phyloP scores from a whole-genome alignment of 2,888 invertebrate species.

The Agriopis leucophaearia region DNA sequence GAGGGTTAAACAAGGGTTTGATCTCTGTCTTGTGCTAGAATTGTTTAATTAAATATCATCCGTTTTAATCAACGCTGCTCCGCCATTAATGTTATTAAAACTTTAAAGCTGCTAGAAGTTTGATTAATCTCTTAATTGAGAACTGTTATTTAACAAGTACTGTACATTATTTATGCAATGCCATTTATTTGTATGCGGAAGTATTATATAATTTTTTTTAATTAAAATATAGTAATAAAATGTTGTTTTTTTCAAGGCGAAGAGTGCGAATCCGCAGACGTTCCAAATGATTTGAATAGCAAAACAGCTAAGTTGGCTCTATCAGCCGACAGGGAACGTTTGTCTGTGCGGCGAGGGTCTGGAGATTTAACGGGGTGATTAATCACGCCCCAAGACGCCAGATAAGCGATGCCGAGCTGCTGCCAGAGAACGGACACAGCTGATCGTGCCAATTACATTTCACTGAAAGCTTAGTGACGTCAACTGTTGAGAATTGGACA shows the following conservation, averaged over 20 bases:
- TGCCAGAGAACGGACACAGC: slow-evolving; percentile 55
- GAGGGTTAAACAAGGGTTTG: slow-evolving; percentile 62
- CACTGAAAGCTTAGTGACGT: slow-evolving; percentile 50
- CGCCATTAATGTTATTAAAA: slow-evolving; percentile 56
- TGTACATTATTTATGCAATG: slow-evolving; percentile 18
- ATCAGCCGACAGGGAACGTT: slow-evolving; percentile 59
- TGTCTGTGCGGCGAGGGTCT: slow-evolving; percentile 64
- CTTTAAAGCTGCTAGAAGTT: slow-evolving; percentile 48
- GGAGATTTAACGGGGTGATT: slow-evolving; percentile 72
- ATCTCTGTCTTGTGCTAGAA: slow-evolving; percentile 64
- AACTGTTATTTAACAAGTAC: slow-evolving; percentile 27
- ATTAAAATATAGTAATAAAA: slow-evolving; percentile 21
- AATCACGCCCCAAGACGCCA: slow-evolving; percentile 73
- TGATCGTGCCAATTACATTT: slow-evolving; percentile 60
- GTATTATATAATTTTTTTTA: slow-evolving; percentile 6
- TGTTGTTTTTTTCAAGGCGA: slow-evolving; percentile 30
- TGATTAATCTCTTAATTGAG: slow-evolving; percentile 41
- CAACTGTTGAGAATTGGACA: slow-evolving; percentile 40
- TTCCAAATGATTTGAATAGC: slow-evolving; percentile 45
- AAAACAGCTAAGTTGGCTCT: slow-evolving; percentile 49
- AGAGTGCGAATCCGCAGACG: slow-evolving; percentile 20
- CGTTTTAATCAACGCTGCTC: slow-evolving; percentile 62
- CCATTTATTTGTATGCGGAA: slow-evolving; percentile 29
- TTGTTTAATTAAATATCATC: slow-evolving; percentile 67
- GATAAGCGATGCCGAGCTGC: slow-evolving; percentile 64